phyloP scores from a whole-genome alignment of 2,888 invertebrate genomes.

The Acronicta leporina region DNA sequence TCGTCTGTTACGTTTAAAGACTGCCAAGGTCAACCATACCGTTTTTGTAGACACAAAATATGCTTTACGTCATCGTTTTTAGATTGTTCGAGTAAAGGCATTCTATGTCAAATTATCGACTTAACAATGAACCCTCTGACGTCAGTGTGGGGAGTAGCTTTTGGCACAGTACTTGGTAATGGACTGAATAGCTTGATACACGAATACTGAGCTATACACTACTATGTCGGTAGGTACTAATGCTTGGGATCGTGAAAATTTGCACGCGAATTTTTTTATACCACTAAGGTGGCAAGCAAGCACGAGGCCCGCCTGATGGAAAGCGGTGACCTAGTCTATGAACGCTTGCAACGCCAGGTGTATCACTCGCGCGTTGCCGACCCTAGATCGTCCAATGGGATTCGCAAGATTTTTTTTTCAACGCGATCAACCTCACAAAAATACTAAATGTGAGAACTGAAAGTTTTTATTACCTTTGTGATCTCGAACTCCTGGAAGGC shows the following conservation, averaged over 20 bases:
- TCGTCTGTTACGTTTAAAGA: conserved; percentile 6
- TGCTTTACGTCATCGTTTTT: conserved; percentile 7
- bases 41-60: conserved; percentile 10
- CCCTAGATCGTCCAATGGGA: no score
- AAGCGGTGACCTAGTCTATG: no score
- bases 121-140: conserved; percentile 16
- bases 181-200: neutral
- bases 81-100: neutral
- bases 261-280: no score
- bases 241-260: no score
- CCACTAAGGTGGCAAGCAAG: no score
- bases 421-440: neutral
- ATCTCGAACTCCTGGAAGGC: conserved; percentile 64
- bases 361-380: no score
- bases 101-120: conserved; percentile 16
- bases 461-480: conserved; percentile 63
- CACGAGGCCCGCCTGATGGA: no score
- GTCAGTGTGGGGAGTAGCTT: conserved; percentile 9
- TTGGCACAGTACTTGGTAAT: neutral
- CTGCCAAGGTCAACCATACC: conserved; percentile 15
- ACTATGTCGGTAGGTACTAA: no score
- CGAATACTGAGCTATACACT: no score
- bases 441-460: neutral
- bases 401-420: no score
- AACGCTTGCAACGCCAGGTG: no score